Percentiles rank a stretch among this genome's conserved stretches.
Conservation (phyloP, 2,888 invertebrate species). For the Cryptus armator region DNA sequence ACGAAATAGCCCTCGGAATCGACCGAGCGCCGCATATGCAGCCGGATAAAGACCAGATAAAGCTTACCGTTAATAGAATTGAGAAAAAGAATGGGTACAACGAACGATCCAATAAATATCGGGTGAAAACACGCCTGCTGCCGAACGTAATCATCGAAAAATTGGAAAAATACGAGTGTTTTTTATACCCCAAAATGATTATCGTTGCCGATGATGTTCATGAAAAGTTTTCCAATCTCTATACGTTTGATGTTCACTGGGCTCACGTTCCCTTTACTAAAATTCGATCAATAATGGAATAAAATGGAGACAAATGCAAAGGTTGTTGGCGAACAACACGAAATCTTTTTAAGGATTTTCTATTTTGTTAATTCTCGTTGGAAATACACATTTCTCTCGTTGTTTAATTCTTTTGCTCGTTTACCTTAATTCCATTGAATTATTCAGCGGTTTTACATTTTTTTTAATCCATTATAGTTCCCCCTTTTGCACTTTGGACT, state of each 20-base stretch:
- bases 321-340: background rate
- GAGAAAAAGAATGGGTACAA: slow-evolving; percentile 38
- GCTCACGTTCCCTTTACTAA: background rate
- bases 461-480: background rate
- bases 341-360: background rate
- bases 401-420: background rate
- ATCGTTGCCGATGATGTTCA: background rate
- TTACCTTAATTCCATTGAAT: slow-evolving; percentile 11
- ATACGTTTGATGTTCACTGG: background rate
- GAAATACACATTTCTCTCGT: background rate
- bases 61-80: slow-evolving; percentile 31
- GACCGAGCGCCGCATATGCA: slow-evolving; percentile 28
- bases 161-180: background rate
- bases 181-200: background rate
- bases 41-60: slow-evolving; percentile 12
- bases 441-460: slow-evolving; percentile 8
- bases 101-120: slow-evolving; percentile 55
- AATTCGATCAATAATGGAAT: background rate
- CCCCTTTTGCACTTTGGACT: background rate
- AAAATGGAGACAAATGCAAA: background rate
- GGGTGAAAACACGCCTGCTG: slow-evolving; percentile 13
- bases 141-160: background rate
- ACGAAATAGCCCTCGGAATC: slow-evolving; percentile 39
- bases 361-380: background rate
- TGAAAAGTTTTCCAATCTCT: background rate